A percentile compares a stretch with the other conserved stretches of the same genome.
These are phyloP conservation scores for Cydia pomonella DNA, from an alignment of 1,140 invertebrate genomes.

Conservation along the genomic window DNA sequence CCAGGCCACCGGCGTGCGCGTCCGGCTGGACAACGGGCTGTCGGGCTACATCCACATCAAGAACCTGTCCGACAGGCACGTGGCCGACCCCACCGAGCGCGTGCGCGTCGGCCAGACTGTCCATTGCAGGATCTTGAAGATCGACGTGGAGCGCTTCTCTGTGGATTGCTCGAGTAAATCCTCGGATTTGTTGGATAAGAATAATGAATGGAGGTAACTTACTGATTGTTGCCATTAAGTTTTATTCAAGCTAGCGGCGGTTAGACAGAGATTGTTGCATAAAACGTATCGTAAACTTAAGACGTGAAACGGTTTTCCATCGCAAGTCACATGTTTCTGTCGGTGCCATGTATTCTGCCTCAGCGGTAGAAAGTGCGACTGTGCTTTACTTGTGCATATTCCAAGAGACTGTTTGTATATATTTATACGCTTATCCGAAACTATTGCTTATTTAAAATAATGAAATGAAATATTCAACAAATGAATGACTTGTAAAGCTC, in stretches of 20 bases:
- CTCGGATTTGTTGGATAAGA: conserved; percentile 95
- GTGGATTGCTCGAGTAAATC: conserved; percentile 97
- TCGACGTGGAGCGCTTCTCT: conserved; percentile 96
- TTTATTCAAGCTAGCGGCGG: too few species aligned
- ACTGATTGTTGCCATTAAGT: not conserved
- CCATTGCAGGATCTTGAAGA: conserved; percentile 96
- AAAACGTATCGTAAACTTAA: too few species aligned
- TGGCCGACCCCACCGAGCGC: conserved; percentile 95
- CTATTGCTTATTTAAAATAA: too few species aligned
- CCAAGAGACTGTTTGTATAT: too few species aligned
- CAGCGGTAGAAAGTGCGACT: not conserved
- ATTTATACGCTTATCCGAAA: too few species aligned
- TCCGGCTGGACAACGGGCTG: conserved; percentile 96
- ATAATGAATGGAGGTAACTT: conserved; percentile 91
- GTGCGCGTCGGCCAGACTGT: conserved; percentile 94
- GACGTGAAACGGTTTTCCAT: not conserved
- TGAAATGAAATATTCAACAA: too few species aligned
- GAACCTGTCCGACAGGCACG: conserved; percentile 96
- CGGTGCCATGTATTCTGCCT: conserved; percentile 17
- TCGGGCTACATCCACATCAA: conserved; percentile 97
- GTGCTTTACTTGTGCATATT: not conserved
- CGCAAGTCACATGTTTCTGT: not conserved
- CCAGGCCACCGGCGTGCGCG: conserved; percentile 94
- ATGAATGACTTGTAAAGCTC: too few species aligned
- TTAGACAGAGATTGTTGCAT: too few species aligned